Evolutionary conservation across 1,140 invertebrate genomes (phyloP), one percentile per base, ranked within the genome.

Genomic region (Neotoxoptera formosana): DNA sequence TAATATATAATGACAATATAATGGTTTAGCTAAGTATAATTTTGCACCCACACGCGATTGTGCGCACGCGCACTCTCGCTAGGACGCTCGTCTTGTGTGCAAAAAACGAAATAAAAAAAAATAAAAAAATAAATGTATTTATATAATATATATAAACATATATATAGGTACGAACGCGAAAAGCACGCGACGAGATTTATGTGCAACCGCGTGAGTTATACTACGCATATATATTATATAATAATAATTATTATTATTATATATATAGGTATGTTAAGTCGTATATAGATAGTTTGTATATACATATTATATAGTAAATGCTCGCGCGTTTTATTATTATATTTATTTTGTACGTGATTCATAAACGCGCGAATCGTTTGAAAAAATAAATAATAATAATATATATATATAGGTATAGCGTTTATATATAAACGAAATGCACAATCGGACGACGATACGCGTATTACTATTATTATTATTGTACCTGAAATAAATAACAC

Each of bases 161-260:
- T 56, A 56, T 30, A 51, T 21, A 48, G 9, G 86, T n/a, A 48
- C 45, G 30, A 30, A n/a, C n/a, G 20, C 14, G 25, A 47, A 56
- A 56, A 36, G 36, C 53, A 90, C 88, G 88, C 88, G 88, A 90
- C 53, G 88, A 60, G 88, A 90, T 60, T 90, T 90, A 90, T 45
- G 88, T 41, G 88, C 51, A 53, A n/a, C 48, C 87, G 86, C 60
- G 60, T 17, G 30, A 76, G 60, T 76, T 76, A 76, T 17, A 76
- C 60, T 8, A 60, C 56, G n/a, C n/a, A n/a, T n/a, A n/a, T n/a
- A n/a, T 76, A 76, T 76, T 76, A 76, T 76, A 76, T n/a, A 67
- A n/a, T 67, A 67, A 67, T 67, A 67, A n/a, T 76, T 17, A 76
- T 76, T 14, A 76, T 76, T 56, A 56, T 56, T 56, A 56, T 56